These are phyloP conservation scores for Elgaria multicarinata DNA, from an alignment of 2,113 vertebrate species.

Conservation along the genomic window DNA sequence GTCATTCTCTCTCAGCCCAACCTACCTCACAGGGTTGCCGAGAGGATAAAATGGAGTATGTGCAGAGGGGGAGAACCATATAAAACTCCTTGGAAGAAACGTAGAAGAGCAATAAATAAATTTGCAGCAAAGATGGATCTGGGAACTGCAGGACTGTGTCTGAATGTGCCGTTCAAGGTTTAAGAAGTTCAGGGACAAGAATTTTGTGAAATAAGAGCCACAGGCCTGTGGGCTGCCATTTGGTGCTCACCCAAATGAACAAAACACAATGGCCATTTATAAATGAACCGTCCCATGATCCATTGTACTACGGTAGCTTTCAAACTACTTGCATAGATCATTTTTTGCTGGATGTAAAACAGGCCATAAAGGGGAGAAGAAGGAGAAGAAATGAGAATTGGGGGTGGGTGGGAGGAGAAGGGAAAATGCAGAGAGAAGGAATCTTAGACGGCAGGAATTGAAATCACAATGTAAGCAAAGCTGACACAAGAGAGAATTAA, in stretches of 20 bases:
- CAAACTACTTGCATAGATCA: neutral
- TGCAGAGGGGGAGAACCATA: neutral
- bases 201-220: neutral
- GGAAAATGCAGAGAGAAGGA: neutral
- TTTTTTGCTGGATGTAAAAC: neutral
- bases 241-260: neutral
- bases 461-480: neutral
- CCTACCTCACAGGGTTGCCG: neutral
- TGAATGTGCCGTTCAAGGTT: neutral
- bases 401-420: neutral
- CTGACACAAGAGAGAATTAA: slow-evolving; percentile 52
- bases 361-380: neutral
- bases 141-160: neutral
- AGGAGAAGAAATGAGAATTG: neutral
- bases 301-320: neutral
- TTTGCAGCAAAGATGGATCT: neutral
- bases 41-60: neutral
- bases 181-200: neutral
- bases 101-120: neutral
- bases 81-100: neutral
- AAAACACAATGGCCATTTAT: neutral
- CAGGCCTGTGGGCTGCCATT: neutral
- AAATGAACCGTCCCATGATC: neutral
- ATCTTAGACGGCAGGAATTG: neutral
- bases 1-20: no score